Evolutionary conservation across 2,113 vertebrate genomes (phyloP), one percentile per base, ranked within the genome.

Genomic region (Sardina pilchardus): DNA sequence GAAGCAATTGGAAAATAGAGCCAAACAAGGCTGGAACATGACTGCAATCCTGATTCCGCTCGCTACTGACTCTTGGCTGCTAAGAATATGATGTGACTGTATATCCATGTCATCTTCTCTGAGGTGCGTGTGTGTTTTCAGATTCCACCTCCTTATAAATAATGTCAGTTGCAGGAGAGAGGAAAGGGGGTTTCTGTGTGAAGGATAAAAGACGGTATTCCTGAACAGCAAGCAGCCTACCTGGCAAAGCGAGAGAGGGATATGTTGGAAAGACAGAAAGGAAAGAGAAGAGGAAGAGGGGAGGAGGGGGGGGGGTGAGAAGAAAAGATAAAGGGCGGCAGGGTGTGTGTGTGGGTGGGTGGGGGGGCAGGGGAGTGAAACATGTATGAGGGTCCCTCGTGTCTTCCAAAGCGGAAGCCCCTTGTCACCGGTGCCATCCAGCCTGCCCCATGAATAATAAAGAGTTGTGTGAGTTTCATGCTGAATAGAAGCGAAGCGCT

Each of bases 361-460:
- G 45, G 48, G 4, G 53, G 30, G 30, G 67, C 21, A 9, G 67
- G 30, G 30, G 67, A 36, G 67, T 34, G 83, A 56, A 81, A 87
- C 30, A 81, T 75, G 53, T 16, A 36, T 34, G 75, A 53, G 17
- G 85, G 81, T 85, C 56, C 6, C 53, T 43, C 36, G 81, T 85
- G 83, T 78, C 83, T 85, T 30, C 16, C 67, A 82, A 8, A 85
- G 42, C 56, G 81, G 80, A 81, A 88, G 84, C 16, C 84, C 84
- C 47, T 81, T 83, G 78, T 71, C 80, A 50, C 17, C 43, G 80
- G 83, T n/a, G 36, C n/a, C 84, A 86, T 26, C 26, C 24, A 56
- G 53, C 48, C n/a, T 86, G 85, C 45, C 67, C 24, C 47, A 85
- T 87, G 47, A 89, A 89, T 85, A 90, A 88, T 86, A 63, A 84